Base-by-base conservation (phyloP, 2,797 vertebrate species). In the Halcyon chelicuti region DNA sequence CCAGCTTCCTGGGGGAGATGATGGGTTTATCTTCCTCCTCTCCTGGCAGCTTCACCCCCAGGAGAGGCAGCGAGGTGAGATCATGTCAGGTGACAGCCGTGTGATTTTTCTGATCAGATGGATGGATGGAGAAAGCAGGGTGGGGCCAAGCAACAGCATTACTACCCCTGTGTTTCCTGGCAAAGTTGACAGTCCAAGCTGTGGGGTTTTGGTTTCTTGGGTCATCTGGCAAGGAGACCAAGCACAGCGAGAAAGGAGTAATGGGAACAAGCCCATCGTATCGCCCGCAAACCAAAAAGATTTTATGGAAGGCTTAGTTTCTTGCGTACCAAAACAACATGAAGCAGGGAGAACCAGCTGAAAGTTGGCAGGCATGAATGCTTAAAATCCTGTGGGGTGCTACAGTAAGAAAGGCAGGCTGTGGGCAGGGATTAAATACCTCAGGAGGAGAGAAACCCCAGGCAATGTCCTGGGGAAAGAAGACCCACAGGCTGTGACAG, bases 11-110 rank as follows among this genome's bases (percentile, higher is more conserved):
- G 1, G 6, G 7, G 61, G 68, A 91, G 49, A 18, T 35, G 57
- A 33, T 29, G 60, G 40, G 65, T 67, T 91, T 76, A 67, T 88
- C 68, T 95, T 61, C 47, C 68, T 76, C 20, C 71, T 66, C 39
- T 89, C 63, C 78, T 54, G 46, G 55, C 52, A 93, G 51, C 60
- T 52, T 42, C 40, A 67, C 18, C 49, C 42, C 49, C 1, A 8
- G 60, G 65, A 84, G 61, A 80, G 22, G 76, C 51, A 55, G 65
- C 0, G 0, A 77, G 83, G 28, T 86, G 83, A 67, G 61, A 86
- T 72, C 73, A 49, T 0, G 0, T n/a, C 66, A 76, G 60, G 28
- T 52, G n/a, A 54, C 67, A 85, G 66, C 28, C 2, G 0, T 8
- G 31, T 2, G 39, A 71, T 88, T 82, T 68, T 68, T 78, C 71